A percentile compares a stretch with the other conserved stretches of the same genome.
Conservation (phyloP, 92 coral and sea anemone species). For the Chrysogorgia sp. region DNA sequence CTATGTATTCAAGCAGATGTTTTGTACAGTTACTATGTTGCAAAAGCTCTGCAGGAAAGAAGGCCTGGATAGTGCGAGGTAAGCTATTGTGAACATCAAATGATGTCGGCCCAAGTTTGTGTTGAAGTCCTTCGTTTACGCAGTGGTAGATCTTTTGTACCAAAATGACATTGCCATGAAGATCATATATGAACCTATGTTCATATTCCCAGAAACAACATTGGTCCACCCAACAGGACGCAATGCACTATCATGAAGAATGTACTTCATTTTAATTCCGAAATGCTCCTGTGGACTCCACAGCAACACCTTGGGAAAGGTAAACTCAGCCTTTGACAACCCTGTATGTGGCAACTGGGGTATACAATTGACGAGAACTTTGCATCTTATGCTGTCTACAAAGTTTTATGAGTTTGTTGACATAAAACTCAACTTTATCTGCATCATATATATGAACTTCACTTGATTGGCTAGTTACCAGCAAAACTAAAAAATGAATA, state of each 20-base stretch:
- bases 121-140: constrained; percentile 13
- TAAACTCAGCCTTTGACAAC: constrained; percentile 3
- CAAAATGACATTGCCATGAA: constrained; percentile 27
- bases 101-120: constrained; percentile 21
- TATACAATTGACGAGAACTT: too few species aligned
- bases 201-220: constrained; percentile 4
- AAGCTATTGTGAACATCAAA: constrained; percentile 27
- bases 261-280: constrained; percentile 31
- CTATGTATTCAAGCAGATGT: constrained; percentile 14
- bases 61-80: constrained; percentile 30
- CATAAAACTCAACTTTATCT: neutral
- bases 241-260: constrained; percentile 23
- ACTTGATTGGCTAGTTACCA: neutral
- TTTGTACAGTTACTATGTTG: constrained; percentile 27
- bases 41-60: constrained; percentile 21
- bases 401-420: neutral
- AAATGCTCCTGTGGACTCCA: constrained; percentile 71
- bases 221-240: constrained; percentile 41
- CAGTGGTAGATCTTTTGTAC: constrained; percentile 42
- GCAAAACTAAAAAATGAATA: too few species aligned
- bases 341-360: neutral
- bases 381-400: too few species aligned
- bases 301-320: constrained; percentile 52
- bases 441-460: neutral
- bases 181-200: constrained; percentile 34